Evolutionary conservation across 2,888 invertebrate genomes (phyloP).

Genomic region (Folsomia candida): DNA sequence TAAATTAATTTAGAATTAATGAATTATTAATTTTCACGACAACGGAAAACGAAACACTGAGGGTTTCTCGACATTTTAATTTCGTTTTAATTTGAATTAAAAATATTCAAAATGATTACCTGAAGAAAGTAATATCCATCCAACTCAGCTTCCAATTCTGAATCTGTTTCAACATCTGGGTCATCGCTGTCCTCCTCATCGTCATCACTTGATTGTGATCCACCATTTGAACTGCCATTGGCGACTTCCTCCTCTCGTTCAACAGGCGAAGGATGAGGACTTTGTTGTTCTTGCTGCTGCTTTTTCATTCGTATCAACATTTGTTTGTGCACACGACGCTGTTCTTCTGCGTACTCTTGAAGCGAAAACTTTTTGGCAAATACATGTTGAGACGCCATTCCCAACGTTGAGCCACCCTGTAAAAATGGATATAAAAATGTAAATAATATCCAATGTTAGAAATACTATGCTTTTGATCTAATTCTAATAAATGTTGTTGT

Average conservation of each 20-base stretch:
- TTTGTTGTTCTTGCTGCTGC: conserved; percentile 61
- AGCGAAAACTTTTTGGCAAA: conserved; percentile 76
- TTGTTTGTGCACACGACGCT: conserved; percentile 79
- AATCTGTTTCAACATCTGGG: conserved; percentile 61
- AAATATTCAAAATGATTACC: no score
- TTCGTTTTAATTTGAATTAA: no score
- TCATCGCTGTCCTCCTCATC: conserved; percentile 82
- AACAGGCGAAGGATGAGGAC: conserved; percentile 28
- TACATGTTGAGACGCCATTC: conserved; percentile 70
- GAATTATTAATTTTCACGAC: no score
- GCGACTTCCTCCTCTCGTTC: conserved; percentile 30
- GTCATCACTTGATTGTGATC: conserved; percentile 60
- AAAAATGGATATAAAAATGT: conserved; percentile 10
- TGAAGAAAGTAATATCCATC: conserved; percentile 81
- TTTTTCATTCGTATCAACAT: conserved; percentile 70
- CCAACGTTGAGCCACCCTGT: conserved; percentile 69
- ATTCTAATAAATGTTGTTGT: background rate
- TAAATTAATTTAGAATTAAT: no score
- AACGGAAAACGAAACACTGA: no score
- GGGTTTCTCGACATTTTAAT: no score
- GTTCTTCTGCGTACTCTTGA: conserved; percentile 83
- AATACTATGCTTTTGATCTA: background rate
- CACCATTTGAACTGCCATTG: conserved; percentile 54
- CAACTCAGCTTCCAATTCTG: conserved; percentile 77
- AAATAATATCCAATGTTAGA: background rate